Evolutionary conservation across 2,113 vertebrate genomes (phyloP).

Genomic region (Cyprinodon variegatus): DNA sequence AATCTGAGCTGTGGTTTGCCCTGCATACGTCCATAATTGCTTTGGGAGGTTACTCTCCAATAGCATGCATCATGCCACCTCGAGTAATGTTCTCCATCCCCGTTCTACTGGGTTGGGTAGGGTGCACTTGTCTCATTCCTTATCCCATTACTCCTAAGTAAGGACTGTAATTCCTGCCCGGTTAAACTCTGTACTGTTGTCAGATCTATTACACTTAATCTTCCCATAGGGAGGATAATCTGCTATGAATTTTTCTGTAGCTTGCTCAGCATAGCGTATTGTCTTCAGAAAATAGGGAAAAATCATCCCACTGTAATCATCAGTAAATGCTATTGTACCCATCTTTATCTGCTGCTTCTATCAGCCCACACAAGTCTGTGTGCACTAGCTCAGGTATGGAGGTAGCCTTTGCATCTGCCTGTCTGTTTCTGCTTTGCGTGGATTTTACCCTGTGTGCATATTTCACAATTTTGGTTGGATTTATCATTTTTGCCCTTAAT

Average conservation of each 20-base stretch:
- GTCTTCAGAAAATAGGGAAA: not conserved
- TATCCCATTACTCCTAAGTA: not conserved
- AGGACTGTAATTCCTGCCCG: not conserved
- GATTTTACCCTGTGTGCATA: too few relatives aligned
- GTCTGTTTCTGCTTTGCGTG: not conserved
- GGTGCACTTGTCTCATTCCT: not conserved
- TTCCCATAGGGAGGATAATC: not conserved
- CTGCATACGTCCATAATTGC: not conserved
- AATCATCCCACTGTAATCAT: not conserved
- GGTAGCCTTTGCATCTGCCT: not conserved
- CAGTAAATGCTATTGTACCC: not conserved
- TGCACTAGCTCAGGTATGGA: not conserved
- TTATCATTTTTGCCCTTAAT: not conserved
- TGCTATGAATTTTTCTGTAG: not conserved
- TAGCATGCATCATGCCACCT: not conserved
- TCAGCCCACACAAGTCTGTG: not conserved
- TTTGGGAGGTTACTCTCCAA: not conserved
- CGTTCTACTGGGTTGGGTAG: not conserved
- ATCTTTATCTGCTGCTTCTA: not conserved
- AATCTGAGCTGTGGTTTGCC: not conserved
- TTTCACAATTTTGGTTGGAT: not conserved
- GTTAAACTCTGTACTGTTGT: not conserved
- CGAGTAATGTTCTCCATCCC: not conserved
- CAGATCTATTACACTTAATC: not conserved
- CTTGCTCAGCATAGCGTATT: not conserved